Evolutionary conservation across 2,888 invertebrate genomes (phyloP).

Genomic region (Pycnomerus fuliginosus): DNA sequence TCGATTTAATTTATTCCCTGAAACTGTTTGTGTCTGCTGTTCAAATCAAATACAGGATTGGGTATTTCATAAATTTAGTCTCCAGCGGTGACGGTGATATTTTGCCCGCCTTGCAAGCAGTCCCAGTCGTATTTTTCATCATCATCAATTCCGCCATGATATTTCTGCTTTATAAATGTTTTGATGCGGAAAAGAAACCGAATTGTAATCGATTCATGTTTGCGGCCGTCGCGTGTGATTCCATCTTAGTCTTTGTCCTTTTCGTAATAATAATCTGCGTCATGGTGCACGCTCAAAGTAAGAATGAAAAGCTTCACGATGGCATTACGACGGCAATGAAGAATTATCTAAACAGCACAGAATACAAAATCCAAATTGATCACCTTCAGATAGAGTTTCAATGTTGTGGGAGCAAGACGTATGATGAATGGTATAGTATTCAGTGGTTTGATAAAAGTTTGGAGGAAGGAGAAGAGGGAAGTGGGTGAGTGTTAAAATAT

Average conservation of each 20-base stretch:
- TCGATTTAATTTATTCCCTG: constrained; percentile 36
- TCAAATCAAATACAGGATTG: constrained; percentile 39
- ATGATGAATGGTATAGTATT: constrained; percentile 64
- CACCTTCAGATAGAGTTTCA: constrained; percentile 62
- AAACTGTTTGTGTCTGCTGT: constrained; percentile 37
- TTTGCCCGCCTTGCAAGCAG: constrained; percentile 34
- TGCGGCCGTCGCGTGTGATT: constrained; percentile 28
- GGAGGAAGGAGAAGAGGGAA: constrained; percentile 25
- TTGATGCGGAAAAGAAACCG: constrained; percentile 28
- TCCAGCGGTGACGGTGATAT: constrained; percentile 44
- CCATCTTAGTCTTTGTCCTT: constrained; percentile 29
- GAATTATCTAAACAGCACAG: constrained; percentile 57
- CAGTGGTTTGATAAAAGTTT: constrained; percentile 58
- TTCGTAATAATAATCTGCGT: constrained; percentile 36
- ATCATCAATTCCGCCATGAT: constrained; percentile 34
- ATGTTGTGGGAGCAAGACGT: constrained; percentile 63
- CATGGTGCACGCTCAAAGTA: constrained; percentile 39
- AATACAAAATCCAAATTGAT: constrained; percentile 60
- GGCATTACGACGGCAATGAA: constrained; percentile 62
- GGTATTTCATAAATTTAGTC: constrained; percentile 48
- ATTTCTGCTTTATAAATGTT: constrained; percentile 36
- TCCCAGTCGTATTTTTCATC: constrained; percentile 38
- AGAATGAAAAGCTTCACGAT: constrained; percentile 45
- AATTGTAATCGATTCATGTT: constrained; percentile 37
- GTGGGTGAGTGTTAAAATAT: background rate